Percentiles rank a stretch among this genome's conserved stretches.
These are phyloP conservation scores for Sitobion miscanthi DNA, from an alignment of 1,140 invertebrate genomes.

Conservation along the genomic window DNA sequence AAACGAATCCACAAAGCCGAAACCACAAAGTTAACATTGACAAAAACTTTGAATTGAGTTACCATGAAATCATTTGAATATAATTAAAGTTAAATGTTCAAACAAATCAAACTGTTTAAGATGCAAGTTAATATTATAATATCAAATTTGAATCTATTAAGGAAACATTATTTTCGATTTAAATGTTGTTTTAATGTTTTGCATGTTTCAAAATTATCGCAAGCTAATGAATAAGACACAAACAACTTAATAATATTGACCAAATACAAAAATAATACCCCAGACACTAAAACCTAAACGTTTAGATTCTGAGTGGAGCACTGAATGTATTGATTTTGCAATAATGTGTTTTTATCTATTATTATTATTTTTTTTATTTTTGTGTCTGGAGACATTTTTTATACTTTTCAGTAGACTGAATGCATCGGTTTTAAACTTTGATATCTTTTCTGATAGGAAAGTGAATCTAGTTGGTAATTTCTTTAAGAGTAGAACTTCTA, in stretches of 20 bases:
- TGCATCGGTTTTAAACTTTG: too few species aligned
- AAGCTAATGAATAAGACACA: too few species aligned
- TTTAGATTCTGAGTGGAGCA: not conserved
- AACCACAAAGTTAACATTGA: not conserved
- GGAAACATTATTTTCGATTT: not conserved
- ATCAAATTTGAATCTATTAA: not conserved
- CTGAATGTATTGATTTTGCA: too few species aligned
- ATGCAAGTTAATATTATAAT: not conserved
- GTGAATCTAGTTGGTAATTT: too few species aligned
- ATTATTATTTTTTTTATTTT: too few species aligned
- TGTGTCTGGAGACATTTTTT: too few species aligned
- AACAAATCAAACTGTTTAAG: not conserved
- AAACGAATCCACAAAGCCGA: not conserved
- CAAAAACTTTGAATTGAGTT: not conserved
- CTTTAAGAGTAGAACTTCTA: too few species aligned
- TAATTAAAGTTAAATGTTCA: not conserved
- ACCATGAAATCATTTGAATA: not conserved
- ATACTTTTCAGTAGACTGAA: too few species aligned
- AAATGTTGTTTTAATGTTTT: not conserved
- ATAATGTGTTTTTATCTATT: too few species aligned
- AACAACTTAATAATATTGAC: too few species aligned
- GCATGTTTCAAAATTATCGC: too few species aligned
- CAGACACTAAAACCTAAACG: not conserved
- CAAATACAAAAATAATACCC: not conserved
- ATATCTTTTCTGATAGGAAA: too few species aligned